Evolutionary conservation across 2,888 invertebrate genomes (phyloP).

Genomic region (Hydrotaea diabolus): DNA sequence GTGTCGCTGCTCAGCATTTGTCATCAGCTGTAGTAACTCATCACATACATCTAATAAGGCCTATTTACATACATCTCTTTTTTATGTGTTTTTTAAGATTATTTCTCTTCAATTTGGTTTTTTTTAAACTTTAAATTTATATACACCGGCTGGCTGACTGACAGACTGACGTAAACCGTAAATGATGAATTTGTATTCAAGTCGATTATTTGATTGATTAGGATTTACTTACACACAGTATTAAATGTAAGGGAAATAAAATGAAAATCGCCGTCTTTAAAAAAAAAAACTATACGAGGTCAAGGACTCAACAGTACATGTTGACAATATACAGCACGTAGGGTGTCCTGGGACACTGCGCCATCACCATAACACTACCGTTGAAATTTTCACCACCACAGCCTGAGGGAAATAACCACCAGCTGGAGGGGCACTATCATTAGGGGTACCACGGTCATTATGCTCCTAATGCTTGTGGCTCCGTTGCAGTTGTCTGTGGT

Average conservation of each 20-base stretch:
- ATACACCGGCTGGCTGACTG: too few species aligned
- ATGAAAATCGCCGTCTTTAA: not conserved
- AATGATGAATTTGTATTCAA: not conserved
- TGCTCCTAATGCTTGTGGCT: slow-evolving; percentile 68
- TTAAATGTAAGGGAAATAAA: not conserved
- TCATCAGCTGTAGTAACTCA: not conserved
- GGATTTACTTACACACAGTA: slow-evolving; percentile 19
- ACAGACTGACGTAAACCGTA: slow-evolving; percentile 18
- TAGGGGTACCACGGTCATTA: slow-evolving; percentile 22
- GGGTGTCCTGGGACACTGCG: not conserved
- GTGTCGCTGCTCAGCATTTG: slow-evolving; percentile 15
- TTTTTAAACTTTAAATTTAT: slow-evolving; percentile 15
- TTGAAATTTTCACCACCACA: slow-evolving; percentile 66
- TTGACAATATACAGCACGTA: not conserved
- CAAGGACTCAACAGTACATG: not conserved
- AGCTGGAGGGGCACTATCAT: slow-evolving; percentile 50
- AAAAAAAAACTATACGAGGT: not conserved
- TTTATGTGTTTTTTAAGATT: not conserved
- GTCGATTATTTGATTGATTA: not conserved
- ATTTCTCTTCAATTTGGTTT: not conserved
- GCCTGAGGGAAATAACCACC: slow-evolving; percentile 22
- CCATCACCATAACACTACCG: slow-evolving; percentile 25
- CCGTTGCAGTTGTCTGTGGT: slow-evolving; percentile 77
- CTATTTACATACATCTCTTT: slow-evolving; percentile 55
- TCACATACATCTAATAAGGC: slow-evolving; percentile 57